phyloP scores from a whole-genome alignment of 2,113 vertebrate genomes.

The Halcyon malimbica region DNA sequence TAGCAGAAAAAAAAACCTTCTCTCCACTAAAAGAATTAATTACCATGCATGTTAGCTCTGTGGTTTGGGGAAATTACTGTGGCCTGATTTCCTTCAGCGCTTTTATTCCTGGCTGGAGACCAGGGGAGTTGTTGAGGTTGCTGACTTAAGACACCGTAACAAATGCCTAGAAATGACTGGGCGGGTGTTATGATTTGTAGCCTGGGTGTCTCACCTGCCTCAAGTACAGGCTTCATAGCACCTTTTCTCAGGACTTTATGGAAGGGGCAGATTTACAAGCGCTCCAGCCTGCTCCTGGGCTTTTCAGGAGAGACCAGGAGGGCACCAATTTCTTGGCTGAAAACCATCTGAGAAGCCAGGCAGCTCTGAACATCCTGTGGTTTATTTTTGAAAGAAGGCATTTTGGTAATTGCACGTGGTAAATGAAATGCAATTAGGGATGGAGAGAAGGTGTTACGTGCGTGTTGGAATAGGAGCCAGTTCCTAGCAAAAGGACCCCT shows the following conservation, averaged over 20 bases:
- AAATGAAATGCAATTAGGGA: constrained; percentile 15
- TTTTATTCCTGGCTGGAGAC: constrained; percentile 45
- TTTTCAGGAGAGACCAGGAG: not conserved
- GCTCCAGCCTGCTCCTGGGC: not conserved
- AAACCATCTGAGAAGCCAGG: not conserved
- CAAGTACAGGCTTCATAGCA: fast-evolving
- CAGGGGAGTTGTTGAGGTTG: constrained; percentile 11
- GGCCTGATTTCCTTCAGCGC: constrained; percentile 42
- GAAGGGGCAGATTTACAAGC: not conserved
- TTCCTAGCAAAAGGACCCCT: not conserved
- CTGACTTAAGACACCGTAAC: constrained; percentile 17
- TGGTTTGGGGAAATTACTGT: constrained; percentile 50
- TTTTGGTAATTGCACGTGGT: not conserved
- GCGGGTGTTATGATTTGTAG: not conserved
- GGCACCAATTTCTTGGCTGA: not conserved
- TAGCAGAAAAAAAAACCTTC: not conserved
- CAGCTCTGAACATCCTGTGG: not conserved
- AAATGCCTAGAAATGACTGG: not conserved
- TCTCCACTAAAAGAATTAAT: constrained; percentile 54
- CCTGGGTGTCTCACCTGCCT: not conserved
- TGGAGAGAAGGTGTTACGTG: constrained; percentile 4
- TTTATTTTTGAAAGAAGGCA: constrained; percentile 25
- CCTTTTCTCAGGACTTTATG: not conserved
- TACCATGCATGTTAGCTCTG: constrained; percentile 37
- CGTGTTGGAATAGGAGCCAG: not conserved